phyloP scores from a whole-genome alignment of 2,888 invertebrate genomes.

The Mesochorus sp. region DNA sequence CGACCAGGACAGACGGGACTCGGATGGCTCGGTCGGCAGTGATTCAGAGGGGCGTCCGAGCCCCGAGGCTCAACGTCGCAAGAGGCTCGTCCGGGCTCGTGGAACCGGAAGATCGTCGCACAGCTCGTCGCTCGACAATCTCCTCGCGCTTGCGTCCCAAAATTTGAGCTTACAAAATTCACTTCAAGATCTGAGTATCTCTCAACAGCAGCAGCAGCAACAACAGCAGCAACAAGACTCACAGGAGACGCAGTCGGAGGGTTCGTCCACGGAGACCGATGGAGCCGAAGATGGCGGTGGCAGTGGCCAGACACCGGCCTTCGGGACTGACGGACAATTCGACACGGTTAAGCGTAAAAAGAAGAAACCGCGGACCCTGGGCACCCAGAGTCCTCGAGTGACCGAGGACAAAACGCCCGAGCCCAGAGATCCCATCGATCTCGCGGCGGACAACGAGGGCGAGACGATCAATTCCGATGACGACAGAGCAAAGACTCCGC shows the following conservation, averaged over 20 bases:
- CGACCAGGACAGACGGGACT: constrained; percentile 89
- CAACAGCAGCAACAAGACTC: too few relatives aligned
- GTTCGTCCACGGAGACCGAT: constrained; percentile 88
- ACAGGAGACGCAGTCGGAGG: constrained; percentile 82
- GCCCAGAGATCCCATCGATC: constrained; percentile 85
- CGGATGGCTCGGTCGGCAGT: constrained; percentile 94
- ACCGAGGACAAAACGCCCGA: constrained; percentile 87
- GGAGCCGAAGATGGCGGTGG: constrained; percentile 86
- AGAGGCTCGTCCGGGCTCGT: constrained; percentile 90
- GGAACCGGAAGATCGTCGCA: constrained; percentile 93
- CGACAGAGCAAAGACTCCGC: constrained; percentile 86
- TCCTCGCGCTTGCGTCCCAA: constrained; percentile 84
- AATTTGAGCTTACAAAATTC: constrained; percentile 78
- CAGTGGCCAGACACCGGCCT: constrained; percentile 81
- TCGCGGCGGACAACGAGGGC: constrained; percentile 84
- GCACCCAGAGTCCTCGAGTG: constrained; percentile 79
- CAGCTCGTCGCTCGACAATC: constrained; percentile 91
- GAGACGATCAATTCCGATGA: constrained; percentile 84
- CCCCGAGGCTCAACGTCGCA: constrained; percentile 91
- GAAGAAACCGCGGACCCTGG: constrained; percentile 84
- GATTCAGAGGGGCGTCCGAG: constrained; percentile 95
- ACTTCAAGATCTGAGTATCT: constrained; percentile 76
- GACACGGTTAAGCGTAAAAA: constrained; percentile 94
- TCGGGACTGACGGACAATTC: constrained; percentile 89
- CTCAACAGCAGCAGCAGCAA: too few relatives aligned